Percentiles rank a stretch among this genome's conserved stretches.
Evolutionary conservation across 2,113 vertebrate genomes (phyloP).

Genomic region (Pardalotus punctatus): DNA sequence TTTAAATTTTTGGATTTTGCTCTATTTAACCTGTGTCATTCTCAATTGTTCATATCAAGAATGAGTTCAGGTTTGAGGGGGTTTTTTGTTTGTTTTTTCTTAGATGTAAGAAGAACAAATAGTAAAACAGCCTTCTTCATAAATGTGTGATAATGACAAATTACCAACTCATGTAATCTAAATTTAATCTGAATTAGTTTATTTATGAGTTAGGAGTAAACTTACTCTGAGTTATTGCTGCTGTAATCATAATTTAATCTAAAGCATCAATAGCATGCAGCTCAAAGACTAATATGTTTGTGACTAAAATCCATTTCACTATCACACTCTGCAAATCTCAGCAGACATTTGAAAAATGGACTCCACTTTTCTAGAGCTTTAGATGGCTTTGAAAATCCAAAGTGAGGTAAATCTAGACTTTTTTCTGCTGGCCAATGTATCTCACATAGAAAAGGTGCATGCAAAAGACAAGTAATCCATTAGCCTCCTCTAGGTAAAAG

Average conservation of each 20-base stretch:
- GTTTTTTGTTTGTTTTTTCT: background rate
- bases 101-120: background rate
- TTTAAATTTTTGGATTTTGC: background rate
- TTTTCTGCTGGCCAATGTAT: background rate
- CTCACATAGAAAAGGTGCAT: background rate
- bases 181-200: background rate
- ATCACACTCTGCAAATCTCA: background rate
- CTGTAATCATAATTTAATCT: background rate
- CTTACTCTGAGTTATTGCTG: background rate
- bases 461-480: background rate
- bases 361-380: background rate
- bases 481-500: background rate
- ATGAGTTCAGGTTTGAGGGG: fast-evolving
- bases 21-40: background rate
- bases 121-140: background rate
- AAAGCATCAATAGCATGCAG: background rate
- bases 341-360: background rate
- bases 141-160: background rate
- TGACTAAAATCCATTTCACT: background rate
- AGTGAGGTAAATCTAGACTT: background rate
- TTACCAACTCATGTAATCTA: background rate
- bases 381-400: background rate
- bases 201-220: background rate
- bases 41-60: background rate
- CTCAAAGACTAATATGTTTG: background rate